Evolutionary conservation across 1,140 invertebrate species (phyloP).

Genomic region (Drosophila bocqueti): DNA sequence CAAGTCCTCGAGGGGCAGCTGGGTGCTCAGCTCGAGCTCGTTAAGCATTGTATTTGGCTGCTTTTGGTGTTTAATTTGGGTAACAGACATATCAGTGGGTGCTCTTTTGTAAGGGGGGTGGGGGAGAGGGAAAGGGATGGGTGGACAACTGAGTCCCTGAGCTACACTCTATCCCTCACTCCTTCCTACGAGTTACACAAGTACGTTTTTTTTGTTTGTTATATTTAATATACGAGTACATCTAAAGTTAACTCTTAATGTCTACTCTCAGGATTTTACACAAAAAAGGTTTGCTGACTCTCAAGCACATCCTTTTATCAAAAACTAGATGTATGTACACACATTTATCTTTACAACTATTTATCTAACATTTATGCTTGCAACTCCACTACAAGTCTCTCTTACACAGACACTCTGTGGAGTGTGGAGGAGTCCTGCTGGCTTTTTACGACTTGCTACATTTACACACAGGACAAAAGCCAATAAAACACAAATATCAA

Average conservation of each 20-base stretch:
- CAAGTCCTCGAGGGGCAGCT: constrained; percentile 11
- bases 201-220: background rate
- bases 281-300: constrained; percentile 1
- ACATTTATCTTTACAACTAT: constrained; percentile 33
- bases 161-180: constrained; percentile 4
- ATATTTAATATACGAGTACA: too few relatives aligned
- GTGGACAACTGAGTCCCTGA: constrained; percentile 9
- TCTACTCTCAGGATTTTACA: constrained; percentile 13
- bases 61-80: constrained; percentile 33
- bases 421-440: constrained; percentile 5
- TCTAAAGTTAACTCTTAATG: background rate
- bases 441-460: constrained; percentile 28
- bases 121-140: too few relatives aligned
- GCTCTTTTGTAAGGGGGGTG: background rate
- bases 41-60: constrained; percentile 43
- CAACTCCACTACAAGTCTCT: constrained; percentile 37
- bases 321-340: constrained; percentile 25
- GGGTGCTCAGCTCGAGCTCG: constrained; percentile 47
- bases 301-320: constrained; percentile 1
- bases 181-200: background rate
- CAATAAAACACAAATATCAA: constrained; percentile 54
- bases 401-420: constrained; percentile 19
- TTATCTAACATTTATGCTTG: constrained; percentile 37
- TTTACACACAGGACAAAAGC: constrained; percentile 41
- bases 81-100: constrained; percentile 25